Base-by-base conservation (phyloP, 2,797 vertebrate species). In the Oreonectes daqikongensis region DNA sequence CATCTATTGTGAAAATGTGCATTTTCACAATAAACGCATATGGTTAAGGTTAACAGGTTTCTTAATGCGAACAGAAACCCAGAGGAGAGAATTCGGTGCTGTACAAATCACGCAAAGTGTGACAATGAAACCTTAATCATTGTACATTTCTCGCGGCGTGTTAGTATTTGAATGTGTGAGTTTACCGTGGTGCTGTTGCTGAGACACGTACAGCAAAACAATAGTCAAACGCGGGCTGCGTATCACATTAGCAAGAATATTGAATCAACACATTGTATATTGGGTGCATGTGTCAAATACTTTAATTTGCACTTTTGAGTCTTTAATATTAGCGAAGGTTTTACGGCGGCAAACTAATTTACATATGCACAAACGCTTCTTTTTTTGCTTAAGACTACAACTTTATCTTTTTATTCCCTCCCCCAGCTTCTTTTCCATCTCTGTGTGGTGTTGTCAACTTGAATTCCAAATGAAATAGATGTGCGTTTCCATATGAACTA, bases 381-480 rank as follows among this genome's bases (percentile, higher is more conserved):
- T 67, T 67, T 44, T 63, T 24, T 42, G 46, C 63, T 42, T 74
- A 42, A 74, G 65, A 53, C 44, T 70, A 52, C 35, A 71, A 44
- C 35, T 48, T 63, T 4, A 69, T 5, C 17, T 5, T 67, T 78
- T 68, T 6, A 42, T 26, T 48, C 5, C 14, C 0, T 38, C 66
- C 70, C 12, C 20, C 65, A 59, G 24, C n/a, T 44, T 69, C 35
- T 15, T 14, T 24, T 38, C 22, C 38, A 60, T 42, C 63, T 1
- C 57, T 28, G 40, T 15, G 48, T 18, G 72, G 68, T 85, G 80
- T 85, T 87, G 89, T 89, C 87, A 82, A 75, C 83, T 88, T 88
- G 83, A 84, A 91, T 89, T 84, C 75, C 69, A 50, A 77, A 83
- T 79, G 82, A 88, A 92, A 89, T 87, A 81, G 87, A 90, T 90